Conservation (phyloP, 2,888 invertebrate species). For the Drosophila aldrichi region DNA sequence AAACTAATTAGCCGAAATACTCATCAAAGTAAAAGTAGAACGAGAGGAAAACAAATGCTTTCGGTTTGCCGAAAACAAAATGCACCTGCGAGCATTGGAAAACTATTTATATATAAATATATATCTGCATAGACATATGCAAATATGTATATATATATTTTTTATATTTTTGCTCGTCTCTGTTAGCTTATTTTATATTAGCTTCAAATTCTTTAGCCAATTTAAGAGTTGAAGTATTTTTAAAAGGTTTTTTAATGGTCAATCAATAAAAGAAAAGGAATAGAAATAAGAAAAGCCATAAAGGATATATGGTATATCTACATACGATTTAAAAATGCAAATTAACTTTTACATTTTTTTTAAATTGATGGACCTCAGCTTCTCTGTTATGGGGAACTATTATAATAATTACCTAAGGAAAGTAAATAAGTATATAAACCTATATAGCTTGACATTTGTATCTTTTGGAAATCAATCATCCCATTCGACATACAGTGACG, state of each 20-base stretch:
- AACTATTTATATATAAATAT: background rate
- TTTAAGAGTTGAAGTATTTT: background rate
- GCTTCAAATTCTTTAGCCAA: too few relatives aligned
- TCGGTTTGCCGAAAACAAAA: slow-evolving; percentile 42
- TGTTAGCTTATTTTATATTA: background rate
- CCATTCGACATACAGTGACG: background rate
- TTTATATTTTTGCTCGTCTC: background rate
- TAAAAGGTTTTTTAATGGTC: background rate
- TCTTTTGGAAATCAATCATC: background rate
- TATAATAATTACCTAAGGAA: background rate
- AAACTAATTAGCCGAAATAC: slow-evolving; percentile 67
- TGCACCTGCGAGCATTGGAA: slow-evolving; percentile 34
- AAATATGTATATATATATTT: too few relatives aligned
- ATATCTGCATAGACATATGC: background rate
- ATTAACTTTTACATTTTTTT: too few relatives aligned
- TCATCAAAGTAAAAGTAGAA: slow-evolving; percentile 40
- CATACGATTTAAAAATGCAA: too few relatives aligned
- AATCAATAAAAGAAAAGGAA: background rate
- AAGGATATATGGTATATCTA: too few relatives aligned
- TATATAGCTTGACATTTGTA: background rate
- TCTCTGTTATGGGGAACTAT: background rate
- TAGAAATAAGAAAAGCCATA: background rate
- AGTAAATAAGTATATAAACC: background rate
- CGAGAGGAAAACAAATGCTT: slow-evolving; percentile 8
- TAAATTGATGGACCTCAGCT: background rate